Evolutionary conservation across 2,113 vertebrate genomes (phyloP).

Genomic region (Motacilla alba): DNA sequence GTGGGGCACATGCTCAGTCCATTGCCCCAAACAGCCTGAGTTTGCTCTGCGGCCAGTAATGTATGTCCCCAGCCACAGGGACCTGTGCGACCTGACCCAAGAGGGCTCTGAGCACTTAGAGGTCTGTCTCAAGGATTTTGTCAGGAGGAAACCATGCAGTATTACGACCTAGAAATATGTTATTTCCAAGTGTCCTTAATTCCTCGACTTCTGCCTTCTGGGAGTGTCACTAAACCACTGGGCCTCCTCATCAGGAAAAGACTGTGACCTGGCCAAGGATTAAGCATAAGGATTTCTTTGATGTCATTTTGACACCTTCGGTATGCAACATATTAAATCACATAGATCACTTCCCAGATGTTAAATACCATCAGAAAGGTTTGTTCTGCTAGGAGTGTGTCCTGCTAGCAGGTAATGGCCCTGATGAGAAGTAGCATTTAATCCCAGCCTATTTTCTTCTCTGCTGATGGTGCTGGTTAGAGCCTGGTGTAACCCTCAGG

Average conservation of each 20-base stretch:
- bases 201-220: background rate
- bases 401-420: background rate
- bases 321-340: slow-evolving; percentile 25
- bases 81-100: background rate
- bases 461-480: background rate
- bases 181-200: slow-evolving; percentile 30
- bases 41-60: background rate
- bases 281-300: slow-evolving; percentile 4
- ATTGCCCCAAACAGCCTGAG: background rate
- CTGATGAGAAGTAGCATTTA: background rate
- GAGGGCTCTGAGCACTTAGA: background rate
- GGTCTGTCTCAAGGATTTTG: background rate
- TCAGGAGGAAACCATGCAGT: background rate
- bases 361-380: background rate
- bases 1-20: background rate
- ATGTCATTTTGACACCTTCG: slow-evolving; percentile 10
- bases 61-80: background rate
- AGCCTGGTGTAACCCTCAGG: background rate
- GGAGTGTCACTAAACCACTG: background rate
- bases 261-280: slow-evolving; percentile 8
- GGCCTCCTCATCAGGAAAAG: background rate
- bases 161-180: background rate
- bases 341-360: slow-evolving; percentile 16
- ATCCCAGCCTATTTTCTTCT: background rate
- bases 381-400: background rate